A percentile compares a stretch with the other conserved stretches of the same genome.
Conservation (phyloP, 2,797 vertebrate genomes). For the Liparis tanakae region DNA sequence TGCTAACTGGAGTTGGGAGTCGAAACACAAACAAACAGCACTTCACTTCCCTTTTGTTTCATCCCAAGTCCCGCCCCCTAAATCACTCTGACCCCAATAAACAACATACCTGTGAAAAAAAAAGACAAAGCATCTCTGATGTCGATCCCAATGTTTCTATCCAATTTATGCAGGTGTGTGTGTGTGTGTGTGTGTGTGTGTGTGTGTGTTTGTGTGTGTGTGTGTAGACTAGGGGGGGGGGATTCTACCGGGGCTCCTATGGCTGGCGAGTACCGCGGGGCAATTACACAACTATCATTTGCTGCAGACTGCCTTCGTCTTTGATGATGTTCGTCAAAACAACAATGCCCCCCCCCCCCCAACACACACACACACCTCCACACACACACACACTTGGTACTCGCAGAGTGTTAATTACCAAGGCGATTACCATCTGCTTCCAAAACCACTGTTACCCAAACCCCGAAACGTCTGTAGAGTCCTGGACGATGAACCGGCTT, state of each 20-base stretch:
- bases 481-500: conserved; percentile 7
- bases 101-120: conserved; percentile 69
- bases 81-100: conserved; percentile 72
- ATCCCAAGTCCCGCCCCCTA: conserved; percentile 70
- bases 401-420: conserved; percentile 77
- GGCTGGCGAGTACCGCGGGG: conserved; percentile 70
- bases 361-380: not conserved
- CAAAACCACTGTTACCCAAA: conserved; percentile 49
- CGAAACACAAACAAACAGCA: conserved; percentile 60
- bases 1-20: conserved; percentile 66
- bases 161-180: conserved; percentile 37
- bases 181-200: conserved; percentile 23
- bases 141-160: conserved; percentile 62
- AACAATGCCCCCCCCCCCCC: conserved; percentile 75
- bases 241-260: conserved; percentile 64
- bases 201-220: conserved; percentile 39
- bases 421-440: conserved; percentile 78
- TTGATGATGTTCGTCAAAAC: conserved; percentile 80
- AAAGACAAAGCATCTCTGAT: conserved; percentile 67
- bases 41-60: conserved; percentile 71
- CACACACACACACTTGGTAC: conserved; percentile 25
- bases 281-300: conserved; percentile 83
- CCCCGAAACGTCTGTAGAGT: conserved; percentile 27
- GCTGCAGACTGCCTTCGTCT: conserved; percentile 75
- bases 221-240: conserved; percentile 31